Percentiles rank a stretch among this genome's conserved stretches.
phyloP scores from a whole-genome alignment of 2,888 invertebrate species.

The Dryadula phaetusa region DNA sequence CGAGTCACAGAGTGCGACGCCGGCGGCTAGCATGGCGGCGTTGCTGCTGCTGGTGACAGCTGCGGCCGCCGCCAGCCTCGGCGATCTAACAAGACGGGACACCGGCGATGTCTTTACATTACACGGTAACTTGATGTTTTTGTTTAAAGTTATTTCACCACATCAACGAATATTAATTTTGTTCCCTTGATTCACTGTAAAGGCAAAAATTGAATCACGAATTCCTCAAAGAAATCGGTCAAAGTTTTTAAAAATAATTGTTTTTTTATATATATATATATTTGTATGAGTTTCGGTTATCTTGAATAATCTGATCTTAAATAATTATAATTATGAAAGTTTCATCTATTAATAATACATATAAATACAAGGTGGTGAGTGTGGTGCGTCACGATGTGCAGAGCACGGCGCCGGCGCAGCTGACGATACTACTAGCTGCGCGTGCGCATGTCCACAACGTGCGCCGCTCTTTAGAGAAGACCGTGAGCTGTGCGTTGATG shows the following conservation, averaged over 20 bases:
- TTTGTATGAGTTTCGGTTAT: not conserved
- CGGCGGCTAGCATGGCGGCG: slow-evolving; percentile 76
- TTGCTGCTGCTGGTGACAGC: slow-evolving; percentile 69
- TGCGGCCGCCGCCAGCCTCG: slow-evolving; percentile 67
- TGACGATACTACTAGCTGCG: slow-evolving; percentile 78
- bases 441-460: slow-evolving; percentile 90
- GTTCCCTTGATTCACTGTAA: no score
- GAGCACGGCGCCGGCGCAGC: slow-evolving; percentile 70
- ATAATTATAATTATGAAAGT: slow-evolving; percentile 19
- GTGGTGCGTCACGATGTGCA: slow-evolving; percentile 71
- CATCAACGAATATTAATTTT: no score
- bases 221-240: no score
- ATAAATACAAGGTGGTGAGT: slow-evolving; percentile 60
- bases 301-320: not conserved
- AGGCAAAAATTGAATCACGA: not conserved
- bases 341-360: slow-evolving; percentile 39
- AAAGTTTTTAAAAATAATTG: no score
- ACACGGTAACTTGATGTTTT: slow-evolving; percentile 55
- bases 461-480: slow-evolving; percentile 93
- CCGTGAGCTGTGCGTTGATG: slow-evolving; percentile 92
- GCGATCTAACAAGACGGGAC: slow-evolving; percentile 73
- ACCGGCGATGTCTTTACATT: slow-evolving; percentile 76
- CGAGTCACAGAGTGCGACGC: slow-evolving; percentile 58
- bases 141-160: not conserved
- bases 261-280: no score